Percentiles rank a stretch among this genome's conserved stretches.
phyloP scores from a whole-genome alignment of 1,140 invertebrate genomes.

The Drosophila melanica region DNA sequence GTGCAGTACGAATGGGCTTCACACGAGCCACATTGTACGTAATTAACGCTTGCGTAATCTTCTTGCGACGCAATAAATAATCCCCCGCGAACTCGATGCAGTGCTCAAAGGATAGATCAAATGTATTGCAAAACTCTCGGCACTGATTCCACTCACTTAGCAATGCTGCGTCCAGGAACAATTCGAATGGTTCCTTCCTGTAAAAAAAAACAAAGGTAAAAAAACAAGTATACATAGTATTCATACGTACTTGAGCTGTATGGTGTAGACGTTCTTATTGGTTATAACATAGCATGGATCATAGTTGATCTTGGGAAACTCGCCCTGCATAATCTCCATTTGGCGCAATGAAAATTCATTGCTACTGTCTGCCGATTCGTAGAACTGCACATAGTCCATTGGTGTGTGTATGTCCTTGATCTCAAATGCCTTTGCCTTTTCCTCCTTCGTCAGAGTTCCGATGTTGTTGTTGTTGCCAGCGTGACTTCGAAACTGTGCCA shows the following conservation, averaged over 20 bases:
- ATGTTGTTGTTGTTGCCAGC: conserved; percentile 21
- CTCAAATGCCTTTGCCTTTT: conserved; percentile 85
- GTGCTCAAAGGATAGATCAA: conserved; percentile 88
- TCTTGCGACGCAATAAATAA: conserved; percentile 87
- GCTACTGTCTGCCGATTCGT: conserved; percentile 65
- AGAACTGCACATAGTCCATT: conserved; percentile 79
- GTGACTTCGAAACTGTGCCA: conserved; percentile 67
- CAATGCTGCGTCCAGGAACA: conserved; percentile 87
- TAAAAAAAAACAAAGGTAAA: background rate
- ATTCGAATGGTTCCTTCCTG: conserved; percentile 86
- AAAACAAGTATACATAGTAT: background rate
- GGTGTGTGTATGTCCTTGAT: conserved; percentile 81
- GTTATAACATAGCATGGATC: conserved; percentile 90
- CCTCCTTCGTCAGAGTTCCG: conserved; percentile 82
- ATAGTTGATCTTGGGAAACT: conserved; percentile 83
- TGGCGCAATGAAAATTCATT: conserved; percentile 74
- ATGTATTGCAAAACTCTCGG: conserved; percentile 84
- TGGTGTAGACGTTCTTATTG: conserved; percentile 88
- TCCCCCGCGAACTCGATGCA: conserved; percentile 90
- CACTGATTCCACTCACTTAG: conserved; percentile 73
- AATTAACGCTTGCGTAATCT: conserved; percentile 88
- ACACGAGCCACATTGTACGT: conserved; percentile 90
- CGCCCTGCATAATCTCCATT: conserved; percentile 79
- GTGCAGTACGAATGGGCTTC: conserved; percentile 88
- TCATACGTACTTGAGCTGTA: conserved; percentile 86